Base-by-base conservation (phyloP, 2,888 invertebrate species). In the Campoplex capitator region DNA sequence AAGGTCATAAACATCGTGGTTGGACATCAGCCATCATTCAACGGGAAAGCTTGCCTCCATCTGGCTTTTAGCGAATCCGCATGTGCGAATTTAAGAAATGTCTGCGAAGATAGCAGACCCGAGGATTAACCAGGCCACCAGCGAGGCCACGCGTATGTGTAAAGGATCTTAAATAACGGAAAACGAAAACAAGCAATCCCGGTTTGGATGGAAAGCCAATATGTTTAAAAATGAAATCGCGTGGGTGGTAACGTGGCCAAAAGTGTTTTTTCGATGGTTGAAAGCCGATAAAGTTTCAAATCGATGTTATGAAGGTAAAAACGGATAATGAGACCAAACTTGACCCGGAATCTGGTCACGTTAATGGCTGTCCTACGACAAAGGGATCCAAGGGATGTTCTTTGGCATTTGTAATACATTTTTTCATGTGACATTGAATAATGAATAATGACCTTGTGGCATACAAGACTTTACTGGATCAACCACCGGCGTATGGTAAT, bases 141-240 rank as follows among this genome's bases (percentile, higher is more conserved):
- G 11, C 18, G 68, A 78, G 67, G 54, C 65, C 35, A 42, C 56
- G 68, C 28, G 78, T 68, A 68, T 32, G 58, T 23, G 58, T 18
- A 65, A 80, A 73, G 71, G 56, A 58, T 71, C 56, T 67, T 42
- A 67, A 81, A 74, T 74, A 81, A 81, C 67, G 74, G 28, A 81
- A 74, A 74, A 74, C 56, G 74, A 56, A 78, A 74, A 84, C 56
- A 74, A 74, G 38, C 38, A 13, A n/a, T 38, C 73, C 58, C 54
- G 38, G 8, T 23, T 9, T 18, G 62, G 32, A 48, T 71, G 71
- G 16, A 51, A 48, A 48, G 51, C 48, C 32, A 11, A 71, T 51
- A n/a, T 18, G 51, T n/a, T 16, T 48, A 71, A 71, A 51, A 45
- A 28, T 51, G n/a, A 71, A 51, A 51, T 45, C 18, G n/a, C 51